Evolutionary conservation across 2,113 vertebrate species (phyloP).

Genomic region (Columba janthina): DNA sequence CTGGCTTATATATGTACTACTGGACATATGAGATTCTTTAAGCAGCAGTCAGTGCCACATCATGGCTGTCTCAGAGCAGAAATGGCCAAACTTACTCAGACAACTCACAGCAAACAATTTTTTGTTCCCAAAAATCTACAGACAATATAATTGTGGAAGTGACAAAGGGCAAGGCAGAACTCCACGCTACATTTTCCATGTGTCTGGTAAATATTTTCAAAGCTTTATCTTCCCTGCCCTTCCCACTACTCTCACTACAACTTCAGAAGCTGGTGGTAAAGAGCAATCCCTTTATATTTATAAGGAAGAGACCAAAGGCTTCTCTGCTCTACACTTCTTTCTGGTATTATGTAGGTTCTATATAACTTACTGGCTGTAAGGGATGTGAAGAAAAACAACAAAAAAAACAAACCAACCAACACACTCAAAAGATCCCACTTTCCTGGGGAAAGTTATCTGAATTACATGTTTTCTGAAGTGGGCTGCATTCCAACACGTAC

Average conservation of each 20-base stretch:
- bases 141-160: not conserved
- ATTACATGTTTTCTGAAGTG: slow-evolving; percentile 50
- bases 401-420: too few species aligned
- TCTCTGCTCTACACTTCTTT: not conserved
- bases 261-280: not conserved
- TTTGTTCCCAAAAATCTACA: not conserved
- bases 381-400: not conserved
- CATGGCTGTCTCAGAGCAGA: not conserved
- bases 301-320: not conserved
- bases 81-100: not conserved
- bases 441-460: not conserved
- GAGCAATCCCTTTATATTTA: not conserved
- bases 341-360: not conserved
- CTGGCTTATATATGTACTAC: not conserved
- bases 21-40: not conserved
- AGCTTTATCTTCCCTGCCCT: not conserved
- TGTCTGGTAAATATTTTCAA: not conserved
- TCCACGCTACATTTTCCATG: not conserved
- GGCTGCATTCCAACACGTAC: slow-evolving; percentile 15
- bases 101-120: not conserved
- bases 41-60: not conserved
- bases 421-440: not conserved
- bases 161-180: not conserved
- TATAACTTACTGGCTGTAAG: not conserved
- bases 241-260: not conserved